These are phyloP conservation scores for Eclectus roratus DNA, from an alignment of 2,113 vertebrate genomes.

Conservation along the genomic window DNA sequence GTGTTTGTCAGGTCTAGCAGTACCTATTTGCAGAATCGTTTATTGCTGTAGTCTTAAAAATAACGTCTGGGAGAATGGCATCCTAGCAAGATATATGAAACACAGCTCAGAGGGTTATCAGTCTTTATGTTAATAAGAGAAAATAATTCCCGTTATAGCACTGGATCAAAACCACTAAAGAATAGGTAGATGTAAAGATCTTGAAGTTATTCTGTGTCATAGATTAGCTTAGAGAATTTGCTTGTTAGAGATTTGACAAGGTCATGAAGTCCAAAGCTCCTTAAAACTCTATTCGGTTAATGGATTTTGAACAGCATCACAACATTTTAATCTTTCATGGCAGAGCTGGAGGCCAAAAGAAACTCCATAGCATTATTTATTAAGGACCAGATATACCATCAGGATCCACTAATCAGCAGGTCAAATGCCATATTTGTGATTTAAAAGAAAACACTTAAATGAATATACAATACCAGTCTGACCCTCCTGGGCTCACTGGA, in stretches of 20 bases:
- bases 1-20: neutral
- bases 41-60: neutral
- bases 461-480: neutral
- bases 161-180: neutral
- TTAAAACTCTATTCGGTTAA: conserved; percentile 41
- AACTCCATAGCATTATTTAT: neutral
- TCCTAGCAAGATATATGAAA: neutral
- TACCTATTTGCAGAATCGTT: neutral
- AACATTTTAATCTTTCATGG: neutral
- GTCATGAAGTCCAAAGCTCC: conserved; percentile 25
- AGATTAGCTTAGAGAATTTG: conserved; percentile 26
- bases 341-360: neutral
- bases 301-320: conserved; percentile 3
- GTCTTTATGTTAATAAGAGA: neutral
- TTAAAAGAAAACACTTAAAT: neutral
- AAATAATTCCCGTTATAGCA: neutral
- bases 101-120: neutral
- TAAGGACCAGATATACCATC: neutral
- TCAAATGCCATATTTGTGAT: neutral
- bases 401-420: neutral
- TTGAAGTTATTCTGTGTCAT: neutral
- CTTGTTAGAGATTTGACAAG: conserved; percentile 16
- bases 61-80: neutral
- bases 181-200: neutral
- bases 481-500: neutral